A percentile compares a stretch with the other conserved stretches of the same genome.
Conservation (phyloP, 2,797 vertebrate genomes). For the Crenichthys baileyi region DNA sequence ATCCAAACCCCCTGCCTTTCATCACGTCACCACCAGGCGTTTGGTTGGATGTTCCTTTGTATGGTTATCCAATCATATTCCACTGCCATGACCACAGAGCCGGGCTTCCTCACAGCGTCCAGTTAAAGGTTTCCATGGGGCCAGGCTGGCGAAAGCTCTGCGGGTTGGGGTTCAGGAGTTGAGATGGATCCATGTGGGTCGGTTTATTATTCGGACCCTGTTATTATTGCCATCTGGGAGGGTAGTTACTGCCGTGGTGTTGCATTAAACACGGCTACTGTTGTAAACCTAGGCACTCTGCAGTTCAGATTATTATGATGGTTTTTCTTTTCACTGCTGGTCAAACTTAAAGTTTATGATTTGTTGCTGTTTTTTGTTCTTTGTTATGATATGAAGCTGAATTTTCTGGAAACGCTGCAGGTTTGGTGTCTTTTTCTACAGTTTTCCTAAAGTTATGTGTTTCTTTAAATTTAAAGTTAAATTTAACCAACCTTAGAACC, state of each 20-base stretch:
- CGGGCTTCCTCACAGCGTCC: conserved; percentile 57
- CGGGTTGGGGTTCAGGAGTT: conserved; percentile 57
- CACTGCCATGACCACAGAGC: conserved; percentile 58
- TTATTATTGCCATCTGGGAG: conserved; percentile 69
- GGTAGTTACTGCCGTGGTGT: conserved; percentile 45
- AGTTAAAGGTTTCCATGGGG: conserved; percentile 62
- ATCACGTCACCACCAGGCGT: conserved; percentile 48
- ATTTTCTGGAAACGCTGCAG: too few relatives aligned
- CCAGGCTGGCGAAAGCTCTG: conserved; percentile 61
- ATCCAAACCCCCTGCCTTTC: conserved; percentile 40
- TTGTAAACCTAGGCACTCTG: conserved; percentile 26
- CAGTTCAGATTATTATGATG: conserved; percentile 9
- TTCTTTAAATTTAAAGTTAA: too few relatives aligned
- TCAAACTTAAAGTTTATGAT: not conserved
- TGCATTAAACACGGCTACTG: not conserved
- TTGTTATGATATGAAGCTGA: too few relatives aligned
- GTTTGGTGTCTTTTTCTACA: too few relatives aligned
- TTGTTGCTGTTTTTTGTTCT: not conserved
- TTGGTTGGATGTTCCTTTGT: conserved; percentile 40
- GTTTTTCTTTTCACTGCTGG: conserved; percentile 7
- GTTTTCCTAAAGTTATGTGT: too few relatives aligned
- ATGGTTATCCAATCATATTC: conserved; percentile 70
- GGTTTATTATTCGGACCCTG: conserved; percentile 47
- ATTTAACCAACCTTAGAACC: too few relatives aligned
- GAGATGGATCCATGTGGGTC: conserved; percentile 50